A percentile compares a stretch with the other conserved stretches of the same genome.
Conservation (phyloP, 1,140 invertebrate species). For the Drosophila arawakana region DNA sequence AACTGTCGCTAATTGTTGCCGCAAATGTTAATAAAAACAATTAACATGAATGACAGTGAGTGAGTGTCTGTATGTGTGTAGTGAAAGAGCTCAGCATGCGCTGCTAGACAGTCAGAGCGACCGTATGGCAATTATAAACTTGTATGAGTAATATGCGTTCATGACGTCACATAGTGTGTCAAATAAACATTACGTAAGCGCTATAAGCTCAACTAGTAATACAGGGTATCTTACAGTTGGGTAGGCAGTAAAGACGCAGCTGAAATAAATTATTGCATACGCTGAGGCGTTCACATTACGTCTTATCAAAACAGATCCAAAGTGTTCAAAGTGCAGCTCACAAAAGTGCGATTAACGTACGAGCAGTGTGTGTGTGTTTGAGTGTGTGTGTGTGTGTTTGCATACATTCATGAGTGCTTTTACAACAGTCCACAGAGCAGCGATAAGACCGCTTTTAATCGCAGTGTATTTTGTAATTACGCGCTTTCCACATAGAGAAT, state of each 20-base stretch:
- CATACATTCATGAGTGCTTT: conserved; percentile 11
- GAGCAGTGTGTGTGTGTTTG: background rate
- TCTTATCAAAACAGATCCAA: conserved; percentile 20
- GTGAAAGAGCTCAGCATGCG: conserved; percentile 7
- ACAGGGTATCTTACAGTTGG: conserved; percentile 8
- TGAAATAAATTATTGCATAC: conserved; percentile 27
- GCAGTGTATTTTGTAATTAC: conserved; percentile 49
- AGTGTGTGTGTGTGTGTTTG: background rate
- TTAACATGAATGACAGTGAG: conserved; percentile 20
- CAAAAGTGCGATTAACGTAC: conserved; percentile 32
- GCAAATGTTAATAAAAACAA: conserved; percentile 48
- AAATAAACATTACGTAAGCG: conserved; percentile 10
- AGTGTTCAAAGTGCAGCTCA: conserved; percentile 46
- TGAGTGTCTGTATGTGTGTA: background rate
- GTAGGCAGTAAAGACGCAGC: background rate
- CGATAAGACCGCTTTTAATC: conserved; percentile 43
- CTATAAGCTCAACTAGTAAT: background rate
- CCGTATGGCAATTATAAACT: conserved; percentile 5
- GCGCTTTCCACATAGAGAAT: conserved; percentile 16
- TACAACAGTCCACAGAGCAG: conserved; percentile 21
- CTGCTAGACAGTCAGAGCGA: background rate
- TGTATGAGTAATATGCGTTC: conserved; percentile 58
- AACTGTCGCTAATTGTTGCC: conserved; percentile 36
- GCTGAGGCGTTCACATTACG: conserved; percentile 20
- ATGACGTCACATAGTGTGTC: conserved; percentile 17